Percentiles rank a stretch among this genome's conserved stretches.
phyloP scores from a whole-genome alignment of 2,888 invertebrate genomes.

The Cabera pusaria region DNA sequence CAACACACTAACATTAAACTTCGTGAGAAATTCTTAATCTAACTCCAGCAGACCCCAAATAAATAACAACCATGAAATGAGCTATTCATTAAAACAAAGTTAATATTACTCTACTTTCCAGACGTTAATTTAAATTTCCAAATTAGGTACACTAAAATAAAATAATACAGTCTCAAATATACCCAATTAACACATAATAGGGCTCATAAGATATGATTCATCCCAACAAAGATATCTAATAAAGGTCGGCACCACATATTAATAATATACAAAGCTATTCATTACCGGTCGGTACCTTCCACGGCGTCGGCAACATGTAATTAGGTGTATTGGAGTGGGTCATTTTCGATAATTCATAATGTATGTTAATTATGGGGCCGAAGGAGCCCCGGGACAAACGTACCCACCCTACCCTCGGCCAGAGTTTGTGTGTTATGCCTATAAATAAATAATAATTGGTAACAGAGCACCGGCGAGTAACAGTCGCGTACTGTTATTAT shows the following conservation, averaged over 20 bases:
- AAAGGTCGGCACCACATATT: conserved; percentile 65
- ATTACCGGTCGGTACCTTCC: conserved; percentile 55
- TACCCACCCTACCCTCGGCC: conserved; percentile 34
- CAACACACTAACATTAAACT: background rate
- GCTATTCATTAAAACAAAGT: conserved; percentile 17
- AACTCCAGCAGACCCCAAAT: conserved; percentile 2
- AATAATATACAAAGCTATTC: conserved; percentile 72
- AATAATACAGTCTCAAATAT: conserved; percentile 40
- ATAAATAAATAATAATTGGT: conserved; percentile 53
- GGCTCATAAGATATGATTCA: conserved; percentile 61
- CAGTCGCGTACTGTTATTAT: conserved; percentile 34
- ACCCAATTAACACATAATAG: conserved; percentile 66
- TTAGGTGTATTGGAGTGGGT: conserved; percentile 71
- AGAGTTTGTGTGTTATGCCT: conserved; percentile 45
- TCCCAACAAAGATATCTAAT: conserved; percentile 67
- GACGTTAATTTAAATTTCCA: conserved; percentile 23
- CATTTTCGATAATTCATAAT: conserved; percentile 81
- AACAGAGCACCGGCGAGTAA: conserved; percentile 40
- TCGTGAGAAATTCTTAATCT: conserved; percentile 1
- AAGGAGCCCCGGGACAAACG: conserved; percentile 60
- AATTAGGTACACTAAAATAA: conserved; percentile 31
- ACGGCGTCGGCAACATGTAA: conserved; percentile 63
- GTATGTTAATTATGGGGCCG: conserved; percentile 78
- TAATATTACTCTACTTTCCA: conserved; percentile 18
- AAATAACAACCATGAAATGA: conserved; percentile 17